Evolutionary conservation across 92 coral and sea anemone species (phyloP).

Genomic region (Actinostola sp.): DNA sequence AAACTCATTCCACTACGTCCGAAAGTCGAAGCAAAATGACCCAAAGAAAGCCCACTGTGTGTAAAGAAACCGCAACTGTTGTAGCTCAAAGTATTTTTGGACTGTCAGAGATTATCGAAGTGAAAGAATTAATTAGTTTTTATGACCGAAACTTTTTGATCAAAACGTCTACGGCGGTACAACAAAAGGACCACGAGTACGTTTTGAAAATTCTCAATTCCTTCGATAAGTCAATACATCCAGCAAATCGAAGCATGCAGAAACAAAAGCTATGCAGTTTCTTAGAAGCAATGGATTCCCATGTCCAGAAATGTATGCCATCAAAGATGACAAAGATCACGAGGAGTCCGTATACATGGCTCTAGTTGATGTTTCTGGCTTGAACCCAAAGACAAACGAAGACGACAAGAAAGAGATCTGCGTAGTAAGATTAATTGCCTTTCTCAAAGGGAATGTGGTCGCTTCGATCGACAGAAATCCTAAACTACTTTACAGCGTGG

Average conservation of each 20-base stretch:
- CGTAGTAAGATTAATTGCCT: conserved; percentile 42
- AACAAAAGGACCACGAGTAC: conserved; percentile 8
- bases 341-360: too few relatives aligned
- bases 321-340: conserved; percentile 12
- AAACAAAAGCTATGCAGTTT: conserved; percentile 38
- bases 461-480: conserved; percentile 16
- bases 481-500: conserved; percentile 37
- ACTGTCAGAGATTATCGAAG: conserved; percentile 23
- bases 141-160: conserved; percentile 55
- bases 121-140: conserved; percentile 45
- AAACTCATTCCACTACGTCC: too few relatives aligned
- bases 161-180: conserved; percentile 20
- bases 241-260: conserved; percentile 46
- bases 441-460: conserved; percentile 38
- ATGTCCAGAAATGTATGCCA: conserved; percentile 33
- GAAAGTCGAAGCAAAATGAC: too few relatives aligned
- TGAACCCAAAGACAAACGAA: neutral
- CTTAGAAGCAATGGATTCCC: conserved; percentile 46
- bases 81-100: conserved; percentile 43
- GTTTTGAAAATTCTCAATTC: conserved; percentile 63
- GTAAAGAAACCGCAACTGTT: conserved; percentile 6
- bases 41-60: conserved; percentile 24
- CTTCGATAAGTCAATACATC: conserved; percentile 44
- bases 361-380: neutral
- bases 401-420: conserved; percentile 13